Conservation (phyloP, 2,113 vertebrate species). For the Equus przewalskii region DNA sequence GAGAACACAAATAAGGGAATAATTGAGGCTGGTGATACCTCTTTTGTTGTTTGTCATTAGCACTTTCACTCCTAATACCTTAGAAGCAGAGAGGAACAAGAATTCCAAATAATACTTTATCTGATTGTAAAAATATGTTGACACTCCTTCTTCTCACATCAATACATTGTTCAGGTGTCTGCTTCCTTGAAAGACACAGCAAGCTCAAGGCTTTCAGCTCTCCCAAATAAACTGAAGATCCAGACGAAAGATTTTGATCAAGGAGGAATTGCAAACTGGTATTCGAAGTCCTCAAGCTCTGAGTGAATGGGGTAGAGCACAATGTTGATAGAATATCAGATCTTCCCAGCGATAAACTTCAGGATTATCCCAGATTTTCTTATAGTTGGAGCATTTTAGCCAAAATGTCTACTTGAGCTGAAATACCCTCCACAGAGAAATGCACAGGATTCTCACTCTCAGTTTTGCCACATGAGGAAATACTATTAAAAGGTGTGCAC, state of each 20-base stretch:
- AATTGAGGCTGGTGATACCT: background rate
- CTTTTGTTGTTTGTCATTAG: background rate
- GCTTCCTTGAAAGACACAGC: background rate
- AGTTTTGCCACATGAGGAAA: background rate
- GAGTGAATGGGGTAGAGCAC: background rate
- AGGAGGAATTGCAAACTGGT: background rate
- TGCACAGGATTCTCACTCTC: background rate
- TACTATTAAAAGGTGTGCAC: background rate
- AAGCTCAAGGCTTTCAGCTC: background rate
- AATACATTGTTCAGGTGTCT: background rate
- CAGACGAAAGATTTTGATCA: conserved; percentile 4
- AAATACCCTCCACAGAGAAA: background rate
- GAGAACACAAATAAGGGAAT: background rate
- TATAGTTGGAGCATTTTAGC: background rate
- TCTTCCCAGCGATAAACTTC: background rate
- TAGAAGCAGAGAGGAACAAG: background rate
- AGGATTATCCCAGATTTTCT: background rate
- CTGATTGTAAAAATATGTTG: background rate
- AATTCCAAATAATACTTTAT: conserved; percentile 31
- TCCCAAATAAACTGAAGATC: conserved; percentile 26
- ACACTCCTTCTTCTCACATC: conserved; percentile 9
- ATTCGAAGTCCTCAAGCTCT: background rate
- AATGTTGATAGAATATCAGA: background rate
- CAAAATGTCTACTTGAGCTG: background rate
- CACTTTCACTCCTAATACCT: conserved; percentile 30